Evolutionary conservation across 2,888 invertebrate species (phyloP).

Genomic region (Acanthococcus lagerstroemiae): DNA sequence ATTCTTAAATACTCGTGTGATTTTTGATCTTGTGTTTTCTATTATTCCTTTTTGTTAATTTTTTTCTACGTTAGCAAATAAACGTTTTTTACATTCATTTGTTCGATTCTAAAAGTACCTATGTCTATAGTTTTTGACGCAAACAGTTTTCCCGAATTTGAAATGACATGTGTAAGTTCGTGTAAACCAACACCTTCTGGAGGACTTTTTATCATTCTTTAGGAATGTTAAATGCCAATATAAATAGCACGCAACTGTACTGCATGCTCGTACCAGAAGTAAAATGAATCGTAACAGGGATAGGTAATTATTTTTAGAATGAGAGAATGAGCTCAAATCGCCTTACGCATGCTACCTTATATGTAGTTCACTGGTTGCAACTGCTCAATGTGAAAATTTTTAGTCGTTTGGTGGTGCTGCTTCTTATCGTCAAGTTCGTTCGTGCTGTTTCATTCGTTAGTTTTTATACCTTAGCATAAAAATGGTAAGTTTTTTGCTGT

Average conservation of each 20-base stretch:
- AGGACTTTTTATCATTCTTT: background rate
- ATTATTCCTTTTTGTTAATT: too few species aligned
- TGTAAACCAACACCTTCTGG: too few species aligned
- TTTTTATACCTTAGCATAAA: background rate
- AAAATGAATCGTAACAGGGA: background rate
- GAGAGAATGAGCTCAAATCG: background rate
- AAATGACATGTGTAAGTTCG: too few species aligned
- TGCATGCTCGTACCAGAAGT: too few species aligned
- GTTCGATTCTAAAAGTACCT: too few species aligned
- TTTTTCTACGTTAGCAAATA: too few species aligned
- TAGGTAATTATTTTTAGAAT: conserved; percentile 11
- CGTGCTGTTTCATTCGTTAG: background rate
- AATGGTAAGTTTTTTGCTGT: background rate
- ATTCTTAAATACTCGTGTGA: too few species aligned
- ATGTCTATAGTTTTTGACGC: too few species aligned
- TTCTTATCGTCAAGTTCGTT: background rate
- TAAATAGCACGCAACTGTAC: background rate
- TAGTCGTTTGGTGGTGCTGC: background rate
- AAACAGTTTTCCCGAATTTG: too few species aligned
- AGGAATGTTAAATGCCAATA: background rate
- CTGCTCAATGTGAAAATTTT: background rate
- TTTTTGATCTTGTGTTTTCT: too few species aligned
- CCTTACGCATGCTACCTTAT: conserved; percentile 3
- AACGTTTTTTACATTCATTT: too few species aligned
- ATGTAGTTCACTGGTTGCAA: conserved; percentile 6